phyloP scores from a whole-genome alignment of 1,140 invertebrate species.

The Drosophila erecta region DNA sequence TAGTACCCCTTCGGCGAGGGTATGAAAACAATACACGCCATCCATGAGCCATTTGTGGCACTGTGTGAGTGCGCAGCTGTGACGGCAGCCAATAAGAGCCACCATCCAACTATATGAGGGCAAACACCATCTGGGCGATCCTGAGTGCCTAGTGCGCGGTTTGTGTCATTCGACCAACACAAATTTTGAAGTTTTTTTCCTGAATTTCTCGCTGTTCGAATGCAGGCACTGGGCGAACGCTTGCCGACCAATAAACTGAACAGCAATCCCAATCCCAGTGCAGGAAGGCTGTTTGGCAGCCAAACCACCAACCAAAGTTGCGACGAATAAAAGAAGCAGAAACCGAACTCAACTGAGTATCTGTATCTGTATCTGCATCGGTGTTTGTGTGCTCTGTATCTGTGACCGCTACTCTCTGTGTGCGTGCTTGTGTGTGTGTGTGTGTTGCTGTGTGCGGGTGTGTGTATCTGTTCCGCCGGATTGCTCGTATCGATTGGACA shows the following conservation, averaged over 20 bases:
- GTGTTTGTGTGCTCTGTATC: conserved; percentile 3
- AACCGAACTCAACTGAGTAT: conserved; percentile 42
- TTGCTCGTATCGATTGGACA: conserved; percentile 64
- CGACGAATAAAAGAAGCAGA: conserved; percentile 72
- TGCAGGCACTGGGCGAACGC: conserved; percentile 68
- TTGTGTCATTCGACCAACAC: conserved; percentile 84
- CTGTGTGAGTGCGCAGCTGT: conserved; percentile 42
- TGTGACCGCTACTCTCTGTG: conserved; percentile 9
- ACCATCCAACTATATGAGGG: conserved; percentile 84
- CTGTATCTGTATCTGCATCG: neutral
- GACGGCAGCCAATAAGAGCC: conserved; percentile 84
- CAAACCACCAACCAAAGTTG: conserved; percentile 73
- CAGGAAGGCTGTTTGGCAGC: conserved; percentile 12
- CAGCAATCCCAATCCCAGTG: conserved; percentile 12
- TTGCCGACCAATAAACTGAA: conserved; percentile 82
- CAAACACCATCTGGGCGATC: conserved; percentile 46
- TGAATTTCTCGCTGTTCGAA: conserved; percentile 19
- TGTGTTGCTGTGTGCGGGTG: conserved; percentile 2
- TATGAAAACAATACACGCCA: conserved; percentile 27
- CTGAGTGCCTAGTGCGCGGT: conserved; percentile 77
- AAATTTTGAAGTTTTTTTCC: conserved; percentile 81
- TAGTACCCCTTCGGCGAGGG: neutral
- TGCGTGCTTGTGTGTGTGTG: conserved; percentile 10
- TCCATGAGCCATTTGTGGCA: conserved; percentile 22
- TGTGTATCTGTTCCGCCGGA: conserved; percentile 42